A percentile compares a stretch with the other conserved stretches of the same genome.
Conservation (phyloP, 2,888 invertebrate genomes). For the Cinara cedri region DNA sequence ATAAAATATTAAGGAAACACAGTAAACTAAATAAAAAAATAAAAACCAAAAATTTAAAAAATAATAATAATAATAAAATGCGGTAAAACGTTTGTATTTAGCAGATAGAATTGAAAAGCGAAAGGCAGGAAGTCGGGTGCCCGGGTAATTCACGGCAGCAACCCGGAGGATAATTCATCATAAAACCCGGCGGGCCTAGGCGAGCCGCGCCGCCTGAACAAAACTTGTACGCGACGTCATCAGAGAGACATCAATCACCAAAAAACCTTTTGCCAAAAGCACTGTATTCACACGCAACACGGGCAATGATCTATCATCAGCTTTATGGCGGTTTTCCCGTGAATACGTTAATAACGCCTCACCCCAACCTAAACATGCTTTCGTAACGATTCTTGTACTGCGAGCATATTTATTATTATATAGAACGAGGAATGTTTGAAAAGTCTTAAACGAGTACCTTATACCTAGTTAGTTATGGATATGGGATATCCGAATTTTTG, state of each 20-base stretch:
- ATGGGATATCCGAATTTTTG: conserved; percentile 19
- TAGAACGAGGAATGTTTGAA: neutral
- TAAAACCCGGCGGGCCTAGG: conserved; percentile 52
- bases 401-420: no score
- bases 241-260: conserved; percentile 57
- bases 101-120: conserved; percentile 50
- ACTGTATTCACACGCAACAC: conserved; percentile 54
- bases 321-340: conserved; percentile 50
- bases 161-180: conserved; percentile 55
- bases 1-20: conserved; percentile 1
- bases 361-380: neutral
- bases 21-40: conserved; percentile 4
- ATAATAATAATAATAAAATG: conserved; percentile 36
- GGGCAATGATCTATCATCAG: conserved; percentile 56
- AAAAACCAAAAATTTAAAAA: conserved; percentile 18
- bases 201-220: conserved; percentile 45
- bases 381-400: conserved; percentile 21
- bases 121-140: conserved; percentile 54
- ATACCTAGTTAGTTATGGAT: no score
- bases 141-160: conserved; percentile 46
- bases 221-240: conserved; percentile 55
- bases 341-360: conserved; percentile 51
- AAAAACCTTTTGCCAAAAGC: conserved; percentile 56
- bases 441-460: conserved; percentile 34
- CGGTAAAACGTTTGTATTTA: conserved; percentile 46